These are phyloP conservation scores for Trichacis sp. DNA, from an alignment of 2,888 invertebrate species.

Conservation along the genomic window DNA sequence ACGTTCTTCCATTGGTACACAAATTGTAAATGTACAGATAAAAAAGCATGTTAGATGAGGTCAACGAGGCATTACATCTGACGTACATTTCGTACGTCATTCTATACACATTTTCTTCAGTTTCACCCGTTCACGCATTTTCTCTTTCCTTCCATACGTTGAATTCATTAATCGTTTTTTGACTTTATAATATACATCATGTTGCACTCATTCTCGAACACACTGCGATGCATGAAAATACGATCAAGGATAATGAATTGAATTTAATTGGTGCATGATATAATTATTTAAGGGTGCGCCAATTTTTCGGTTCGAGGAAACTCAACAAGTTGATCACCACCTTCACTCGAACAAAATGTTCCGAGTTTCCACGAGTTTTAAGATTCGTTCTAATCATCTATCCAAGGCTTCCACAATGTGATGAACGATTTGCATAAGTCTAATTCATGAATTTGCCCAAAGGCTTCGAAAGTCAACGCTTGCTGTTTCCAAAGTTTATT, in stretches of 20 bases:
- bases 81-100: conserved; percentile 63
- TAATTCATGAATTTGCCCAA: conserved; percentile 57
- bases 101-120: conserved; percentile 18
- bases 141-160: conserved; percentile 6
- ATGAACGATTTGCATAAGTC: conserved; percentile 60
- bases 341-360: not conserved
- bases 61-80: conserved; percentile 68
- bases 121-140: not conserved
- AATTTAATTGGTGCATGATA: conserved; percentile 66
- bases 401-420: conserved; percentile 61
- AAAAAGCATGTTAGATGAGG: conserved; percentile 69
- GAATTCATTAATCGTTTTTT: conserved; percentile 34
- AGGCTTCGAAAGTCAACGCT: conserved; percentile 47
- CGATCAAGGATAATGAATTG: conserved; percentile 54
- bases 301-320: conserved; percentile 48
- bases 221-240: conserved; percentile 35
- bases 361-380: conserved; percentile 23
- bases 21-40: conserved; percentile 70
- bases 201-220: conserved; percentile 57
- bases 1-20: conserved; percentile 69
- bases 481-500: conserved; percentile 16
- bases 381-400: conserved; percentile 56
- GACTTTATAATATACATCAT: conserved; percentile 53
- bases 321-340: conserved; percentile 6
- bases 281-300: conserved; percentile 65